phyloP scores from a whole-genome alignment of 2,113 vertebrate genomes.

The Aegypius monachus region DNA sequence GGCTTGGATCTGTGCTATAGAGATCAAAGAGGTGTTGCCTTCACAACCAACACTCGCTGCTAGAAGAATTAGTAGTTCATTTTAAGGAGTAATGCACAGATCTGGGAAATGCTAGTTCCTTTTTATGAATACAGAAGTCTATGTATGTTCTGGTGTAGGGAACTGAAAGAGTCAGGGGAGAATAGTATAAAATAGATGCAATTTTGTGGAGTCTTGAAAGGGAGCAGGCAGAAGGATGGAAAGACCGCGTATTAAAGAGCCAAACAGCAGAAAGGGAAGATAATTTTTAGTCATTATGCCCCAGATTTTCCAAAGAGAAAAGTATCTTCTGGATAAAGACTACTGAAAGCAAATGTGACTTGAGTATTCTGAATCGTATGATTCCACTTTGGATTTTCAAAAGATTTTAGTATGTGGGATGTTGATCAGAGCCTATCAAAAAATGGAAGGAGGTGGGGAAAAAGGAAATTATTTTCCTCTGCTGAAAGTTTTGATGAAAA shows the following conservation, averaged over 20 bases:
- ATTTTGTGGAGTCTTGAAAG: not conserved
- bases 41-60: not conserved
- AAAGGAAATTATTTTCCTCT: constrained; percentile 7
- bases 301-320: not conserved
- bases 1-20: not conserved
- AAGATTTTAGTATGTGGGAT: not conserved
- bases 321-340: not conserved
- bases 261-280: not conserved
- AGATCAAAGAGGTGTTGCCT: not conserved
- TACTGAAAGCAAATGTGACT: not conserved
- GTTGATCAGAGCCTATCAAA: not conserved
- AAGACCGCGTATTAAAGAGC: not conserved
- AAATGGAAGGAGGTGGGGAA: not conserved
- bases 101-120: not conserved
- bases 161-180: not conserved
- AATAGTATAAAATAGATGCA: not conserved
- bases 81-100: not conserved
- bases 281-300: not conserved
- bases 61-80: not conserved
- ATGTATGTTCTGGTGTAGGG: not conserved
- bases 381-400: constrained; percentile 5
- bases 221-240: not conserved
- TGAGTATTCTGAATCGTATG: not conserved
- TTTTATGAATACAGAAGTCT: not conserved
- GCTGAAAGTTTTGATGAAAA: not conserved